These are phyloP conservation scores for Notodonta dromedarius DNA, from an alignment of 2,888 invertebrate species.

Conservation along the genomic window DNA sequence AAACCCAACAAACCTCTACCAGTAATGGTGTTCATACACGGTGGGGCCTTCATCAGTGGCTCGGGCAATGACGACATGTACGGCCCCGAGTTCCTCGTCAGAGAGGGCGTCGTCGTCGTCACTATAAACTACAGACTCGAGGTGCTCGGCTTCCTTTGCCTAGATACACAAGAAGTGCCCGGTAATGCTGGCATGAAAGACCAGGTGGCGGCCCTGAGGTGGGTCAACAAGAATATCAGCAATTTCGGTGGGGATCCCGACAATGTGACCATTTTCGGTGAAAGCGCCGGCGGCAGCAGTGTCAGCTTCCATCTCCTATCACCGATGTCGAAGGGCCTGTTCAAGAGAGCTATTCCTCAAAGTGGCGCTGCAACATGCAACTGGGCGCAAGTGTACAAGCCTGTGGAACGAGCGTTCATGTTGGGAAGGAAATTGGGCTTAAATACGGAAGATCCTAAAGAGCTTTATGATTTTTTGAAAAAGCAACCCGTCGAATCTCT, in stretches of 20 bases:
- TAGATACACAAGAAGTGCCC: slow-evolving; percentile 56
- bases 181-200: slow-evolving; percentile 66
- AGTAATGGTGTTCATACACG: slow-evolving; percentile 65
- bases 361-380: slow-evolving; percentile 84
- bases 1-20: slow-evolving; percentile 40
- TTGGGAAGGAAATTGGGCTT: slow-evolving; percentile 40
- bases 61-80: slow-evolving; percentile 53
- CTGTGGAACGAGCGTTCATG: slow-evolving; percentile 32
- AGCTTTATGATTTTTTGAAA: slow-evolving; percentile 19
- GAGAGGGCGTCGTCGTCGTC: slow-evolving; percentile 54
- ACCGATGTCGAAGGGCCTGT: slow-evolving; percentile 50
- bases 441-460: slow-evolving; percentile 27
- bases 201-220: slow-evolving; percentile 57
- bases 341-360: slow-evolving; percentile 81
- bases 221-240: slow-evolving; percentile 53
- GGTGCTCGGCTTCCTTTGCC: slow-evolving; percentile 56
- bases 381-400: slow-evolving; percentile 12
- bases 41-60: slow-evolving; percentile 53
- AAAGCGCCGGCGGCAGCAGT: slow-evolving; percentile 47
- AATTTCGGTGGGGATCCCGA: slow-evolving; percentile 54
- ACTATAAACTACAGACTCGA: slow-evolving; percentile 65
- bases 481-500: slow-evolving; percentile 17
- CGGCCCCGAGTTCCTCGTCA: slow-evolving; percentile 58
- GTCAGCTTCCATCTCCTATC: slow-evolving; percentile 43
- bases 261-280: slow-evolving; percentile 54